Evolutionary conservation across 2,113 vertebrate species (phyloP).

Genomic region (Lipotes vexillifer): DNA sequence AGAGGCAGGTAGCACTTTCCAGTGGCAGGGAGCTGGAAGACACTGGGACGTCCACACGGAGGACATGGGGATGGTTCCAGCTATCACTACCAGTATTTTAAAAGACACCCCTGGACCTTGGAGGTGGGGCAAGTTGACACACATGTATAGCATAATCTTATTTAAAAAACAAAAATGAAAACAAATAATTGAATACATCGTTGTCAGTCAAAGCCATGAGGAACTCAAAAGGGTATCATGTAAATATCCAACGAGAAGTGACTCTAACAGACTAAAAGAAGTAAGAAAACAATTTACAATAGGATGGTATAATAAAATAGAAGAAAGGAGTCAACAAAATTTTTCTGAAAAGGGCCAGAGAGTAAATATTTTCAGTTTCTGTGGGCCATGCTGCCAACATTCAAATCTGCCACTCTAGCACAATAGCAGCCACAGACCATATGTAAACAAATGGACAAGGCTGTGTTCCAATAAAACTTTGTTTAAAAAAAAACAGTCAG

Average conservation of each 20-base stretch:
- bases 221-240: neutral
- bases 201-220: neutral
- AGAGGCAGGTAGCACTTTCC: neutral
- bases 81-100: neutral
- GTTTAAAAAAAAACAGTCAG: neutral
- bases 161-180: neutral
- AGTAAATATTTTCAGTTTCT: neutral
- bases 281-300: neutral
- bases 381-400: neutral
- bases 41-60: accelerated
- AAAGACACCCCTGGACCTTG: neutral
- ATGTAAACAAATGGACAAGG: neutral
- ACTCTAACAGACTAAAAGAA: neutral
- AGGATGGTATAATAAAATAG: neutral
- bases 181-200: neutral
- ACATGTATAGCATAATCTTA: neutral
- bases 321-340: neutral
- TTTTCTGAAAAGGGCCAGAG: neutral
- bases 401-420: neutral
- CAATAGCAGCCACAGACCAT: neutral
- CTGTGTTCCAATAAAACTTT: neutral
- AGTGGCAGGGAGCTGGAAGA: no score
- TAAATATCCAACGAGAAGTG: neutral
- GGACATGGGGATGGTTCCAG: accelerated
- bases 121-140: neutral